Evolutionary conservation across 1,140 invertebrate species (phyloP).

Genomic region (Adoxophyes honmai): DNA sequence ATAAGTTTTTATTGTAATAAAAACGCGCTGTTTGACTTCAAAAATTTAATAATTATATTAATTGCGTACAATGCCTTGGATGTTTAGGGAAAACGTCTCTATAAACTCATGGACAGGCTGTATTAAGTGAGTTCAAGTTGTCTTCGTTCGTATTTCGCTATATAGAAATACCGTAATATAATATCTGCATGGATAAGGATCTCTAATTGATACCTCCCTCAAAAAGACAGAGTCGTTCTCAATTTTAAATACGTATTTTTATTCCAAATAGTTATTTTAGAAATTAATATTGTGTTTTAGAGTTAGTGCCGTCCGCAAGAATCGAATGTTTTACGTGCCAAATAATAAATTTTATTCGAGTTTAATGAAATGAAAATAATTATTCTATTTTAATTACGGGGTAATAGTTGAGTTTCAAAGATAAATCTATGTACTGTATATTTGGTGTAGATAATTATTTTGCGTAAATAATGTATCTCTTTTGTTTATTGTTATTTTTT

Average conservation of each 20-base stretch:
- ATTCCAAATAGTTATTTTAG: no score
- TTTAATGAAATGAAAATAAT: conserved; percentile 22
- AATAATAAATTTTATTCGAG: conserved; percentile 30
- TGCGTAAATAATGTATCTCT: conserved; percentile 31
- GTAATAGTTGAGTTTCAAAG: conserved; percentile 16
- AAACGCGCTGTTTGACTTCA: neutral
- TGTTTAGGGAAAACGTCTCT: no score
- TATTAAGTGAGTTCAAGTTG: no score
- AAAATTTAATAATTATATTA: no score
- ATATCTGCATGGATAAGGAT: no score
- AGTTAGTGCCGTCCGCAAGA: conserved; percentile 33
- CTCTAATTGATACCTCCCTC: no score
- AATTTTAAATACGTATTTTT: no score
- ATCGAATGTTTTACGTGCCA: conserved; percentile 38
- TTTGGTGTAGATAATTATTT: conserved; percentile 14
- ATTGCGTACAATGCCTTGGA: no score
- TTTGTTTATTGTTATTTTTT: conserved; percentile 60
- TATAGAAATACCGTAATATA: no score
- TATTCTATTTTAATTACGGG: conserved; percentile 21
- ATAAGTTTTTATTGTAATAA: conserved; percentile 11
- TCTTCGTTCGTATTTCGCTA: no score
- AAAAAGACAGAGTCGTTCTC: no score
- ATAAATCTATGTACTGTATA: conserved; percentile 3
- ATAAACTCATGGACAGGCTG: no score
- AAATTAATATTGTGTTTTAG: conserved; percentile 22